Base-by-base conservation (phyloP, 1,140 invertebrate species). In the Papilio aristodemus region DNA sequence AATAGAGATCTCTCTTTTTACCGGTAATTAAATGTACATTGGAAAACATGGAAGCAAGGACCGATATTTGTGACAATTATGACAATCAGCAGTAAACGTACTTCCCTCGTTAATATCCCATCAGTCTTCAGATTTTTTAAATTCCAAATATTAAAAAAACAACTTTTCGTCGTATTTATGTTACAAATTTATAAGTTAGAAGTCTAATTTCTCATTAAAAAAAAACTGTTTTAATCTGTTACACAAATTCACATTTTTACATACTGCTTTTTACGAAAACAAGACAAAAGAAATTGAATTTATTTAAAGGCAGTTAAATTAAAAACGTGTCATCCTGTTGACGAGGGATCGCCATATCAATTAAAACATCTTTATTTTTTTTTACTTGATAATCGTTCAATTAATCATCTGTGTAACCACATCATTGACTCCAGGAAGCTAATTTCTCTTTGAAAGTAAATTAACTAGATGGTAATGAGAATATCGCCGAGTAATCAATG, bases 381-480 rank as follows among this genome's bases (percentile, higher is more conserved):
- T 60, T 19, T 5, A 38, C 10, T 19, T 60, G n/a, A 38, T 38
- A 0, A 36, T 3, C 2, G 58, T 19, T 38, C 38, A 38, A 60
- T 60, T 60, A 60, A 37, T 36, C 14, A 58, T 58, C 13, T 58
- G 54, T 27, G 54, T 54, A 17, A 43, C 7, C 37, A 37, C 38
- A 39, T 39, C 38, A 39, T 32, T 6, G 2, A 4, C 19, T 11
- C 46, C 5, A 50, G 46, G 17, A 50, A 50, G 46, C 19, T 50
- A 50, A 22, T 22, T 50, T 50, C 19, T 22, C 46, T 50, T 50
- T 22, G 9, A 50, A 43, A 50, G 19, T 22, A 5, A 50, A 50
- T 50, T 2, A 50, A 25, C 46, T 25, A 50, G 2, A 32, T 22
- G 46, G 1, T 22, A 50, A 50, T 50, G 19, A 22, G 46, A 19